Percentiles rank a stretch among this genome's conserved stretches.
phyloP scores from a whole-genome alignment of 2,113 vertebrate species.

The Pithys albifrons region DNA sequence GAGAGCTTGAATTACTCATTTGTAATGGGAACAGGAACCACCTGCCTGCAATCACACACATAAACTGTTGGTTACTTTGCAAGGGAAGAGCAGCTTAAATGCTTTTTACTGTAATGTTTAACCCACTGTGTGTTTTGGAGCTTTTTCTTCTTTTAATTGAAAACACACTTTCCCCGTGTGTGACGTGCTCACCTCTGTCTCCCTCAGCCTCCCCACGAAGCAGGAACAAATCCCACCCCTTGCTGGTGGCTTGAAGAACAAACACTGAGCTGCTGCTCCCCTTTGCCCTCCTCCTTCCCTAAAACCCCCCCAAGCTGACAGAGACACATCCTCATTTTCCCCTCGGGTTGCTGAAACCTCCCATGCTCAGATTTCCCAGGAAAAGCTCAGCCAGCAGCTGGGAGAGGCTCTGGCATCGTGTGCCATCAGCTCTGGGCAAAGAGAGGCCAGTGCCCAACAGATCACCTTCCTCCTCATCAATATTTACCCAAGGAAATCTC shows the following conservation, averaged over 20 bases:
- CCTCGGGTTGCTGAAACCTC: too few species aligned
- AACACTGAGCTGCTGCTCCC: background rate
- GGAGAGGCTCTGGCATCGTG: background rate
- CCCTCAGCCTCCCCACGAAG: background rate
- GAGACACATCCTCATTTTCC: background rate
- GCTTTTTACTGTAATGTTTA: constrained; percentile 12
- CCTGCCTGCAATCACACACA: constrained; percentile 51
- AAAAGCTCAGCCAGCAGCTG: background rate
- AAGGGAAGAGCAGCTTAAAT: constrained; percentile 27
- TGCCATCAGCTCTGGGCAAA: background rate
- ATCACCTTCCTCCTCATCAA: background rate
- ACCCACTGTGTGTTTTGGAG: constrained; percentile 12
- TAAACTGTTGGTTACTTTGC: constrained; percentile 10
- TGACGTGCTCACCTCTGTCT: background rate
- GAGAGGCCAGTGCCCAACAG: background rate
- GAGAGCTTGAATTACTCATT: constrained; percentile 53
- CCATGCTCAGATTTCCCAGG: background rate
- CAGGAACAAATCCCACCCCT: background rate
- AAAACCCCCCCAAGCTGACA: background rate
- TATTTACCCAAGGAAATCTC: background rate
- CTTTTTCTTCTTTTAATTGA: constrained; percentile 52
- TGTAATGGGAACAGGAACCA: constrained; percentile 68
- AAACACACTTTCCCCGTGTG: constrained; percentile 15
- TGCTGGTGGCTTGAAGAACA: background rate
- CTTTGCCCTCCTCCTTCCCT: background rate